phyloP scores from a whole-genome alignment of 2,113 vertebrate species.

The Myotis lucifugus region DNA sequence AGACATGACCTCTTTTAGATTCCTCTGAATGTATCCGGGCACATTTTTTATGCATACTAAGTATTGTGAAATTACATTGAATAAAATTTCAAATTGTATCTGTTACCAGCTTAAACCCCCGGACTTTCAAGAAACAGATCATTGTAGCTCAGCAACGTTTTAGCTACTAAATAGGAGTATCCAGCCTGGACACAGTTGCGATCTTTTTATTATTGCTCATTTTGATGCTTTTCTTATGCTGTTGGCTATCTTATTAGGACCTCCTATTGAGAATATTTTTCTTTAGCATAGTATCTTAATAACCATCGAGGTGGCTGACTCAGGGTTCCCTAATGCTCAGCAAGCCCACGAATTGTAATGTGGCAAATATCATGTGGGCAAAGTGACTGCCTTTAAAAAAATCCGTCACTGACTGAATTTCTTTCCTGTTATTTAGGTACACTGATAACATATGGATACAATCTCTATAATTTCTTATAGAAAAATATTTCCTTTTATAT shows the following conservation, averaged over 20 bases:
- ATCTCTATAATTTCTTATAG: neutral
- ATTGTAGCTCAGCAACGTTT: constrained; percentile 42
- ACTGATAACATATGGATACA: neutral
- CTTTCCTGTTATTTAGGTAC: neutral
- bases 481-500: neutral
- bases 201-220: constrained; percentile 56
- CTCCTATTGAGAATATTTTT: constrained; percentile 64
- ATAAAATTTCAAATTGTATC: constrained; percentile 52
- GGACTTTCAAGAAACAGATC: constrained; percentile 48
- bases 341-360: neutral
- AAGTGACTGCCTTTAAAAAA: constrained; percentile 37
- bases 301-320: constrained; percentile 31
- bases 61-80: constrained; percentile 27
- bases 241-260: constrained; percentile 48
- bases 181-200: constrained; percentile 28
- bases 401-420: neutral
- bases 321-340: constrained; percentile 36
- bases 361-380: constrained; percentile 32
- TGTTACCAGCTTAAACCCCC: constrained; percentile 51
- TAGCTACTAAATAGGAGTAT: constrained; percentile 22
- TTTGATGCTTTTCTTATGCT: constrained; percentile 43
- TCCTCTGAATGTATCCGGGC: neutral
- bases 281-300: constrained; percentile 63
- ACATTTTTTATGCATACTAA: neutral
- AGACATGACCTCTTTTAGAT: constrained; percentile 4